Evolutionary conservation across 2,113 vertebrate species (phyloP).

Genomic region (Sturnira hondurensis): DNA sequence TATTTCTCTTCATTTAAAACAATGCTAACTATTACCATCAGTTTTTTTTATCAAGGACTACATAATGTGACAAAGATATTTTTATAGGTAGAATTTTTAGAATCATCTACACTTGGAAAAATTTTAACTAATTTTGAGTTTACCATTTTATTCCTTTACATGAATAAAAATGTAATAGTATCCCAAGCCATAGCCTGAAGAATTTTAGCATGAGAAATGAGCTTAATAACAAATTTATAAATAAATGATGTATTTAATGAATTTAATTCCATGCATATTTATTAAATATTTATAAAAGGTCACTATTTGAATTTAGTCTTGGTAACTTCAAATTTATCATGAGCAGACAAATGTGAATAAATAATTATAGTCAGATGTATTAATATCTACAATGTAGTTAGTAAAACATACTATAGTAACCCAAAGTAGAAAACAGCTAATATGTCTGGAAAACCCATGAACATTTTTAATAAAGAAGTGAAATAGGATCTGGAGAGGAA

Average conservation of each 20-base stretch:
- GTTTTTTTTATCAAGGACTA: neutral
- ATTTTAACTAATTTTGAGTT: slow-evolving; percentile 6
- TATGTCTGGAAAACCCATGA: neutral
- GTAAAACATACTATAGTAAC: neutral
- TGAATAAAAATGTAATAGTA: neutral
- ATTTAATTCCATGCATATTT: slow-evolving; percentile 10
- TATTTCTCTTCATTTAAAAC: neutral
- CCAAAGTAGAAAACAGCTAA: neutral
- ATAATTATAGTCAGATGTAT: neutral
- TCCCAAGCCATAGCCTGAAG: neutral
- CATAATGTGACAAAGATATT: neutral
- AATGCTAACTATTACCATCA: neutral
- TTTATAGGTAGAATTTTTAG: neutral
- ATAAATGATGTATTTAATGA: neutral
- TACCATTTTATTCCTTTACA: neutral
- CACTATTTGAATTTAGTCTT: neutral
- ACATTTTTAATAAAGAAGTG: neutral
- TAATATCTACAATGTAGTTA: neutral
- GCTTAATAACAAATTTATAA: slow-evolving; percentile 16
- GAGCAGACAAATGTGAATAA: neutral
- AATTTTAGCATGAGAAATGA: slow-evolving; percentile 5
- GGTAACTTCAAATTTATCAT: neutral
- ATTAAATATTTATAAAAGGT: neutral
- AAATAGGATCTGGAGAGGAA: neutral
- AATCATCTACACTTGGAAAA: neutral